Conservation (phyloP, 2,797 vertebrate genomes). For the Craterocephalus amniculus region DNA sequence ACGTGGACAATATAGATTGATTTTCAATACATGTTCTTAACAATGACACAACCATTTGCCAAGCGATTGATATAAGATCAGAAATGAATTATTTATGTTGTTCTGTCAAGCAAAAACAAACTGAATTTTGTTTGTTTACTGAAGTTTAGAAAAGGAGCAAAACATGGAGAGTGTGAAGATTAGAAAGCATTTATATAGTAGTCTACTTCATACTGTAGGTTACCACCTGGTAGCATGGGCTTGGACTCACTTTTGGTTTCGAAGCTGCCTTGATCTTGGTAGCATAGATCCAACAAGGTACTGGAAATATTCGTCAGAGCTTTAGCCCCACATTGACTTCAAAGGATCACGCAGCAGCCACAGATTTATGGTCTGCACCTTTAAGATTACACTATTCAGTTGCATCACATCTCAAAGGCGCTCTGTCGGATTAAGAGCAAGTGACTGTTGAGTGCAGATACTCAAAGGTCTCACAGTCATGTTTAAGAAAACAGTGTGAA, state of each 20-base stretch:
- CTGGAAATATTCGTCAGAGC: not conserved
- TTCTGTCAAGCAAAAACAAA: not conserved
- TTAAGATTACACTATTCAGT: not conserved
- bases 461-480: not conserved
- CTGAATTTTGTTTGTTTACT: not conserved
- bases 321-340: not conserved
- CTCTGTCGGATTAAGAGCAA: not conserved
- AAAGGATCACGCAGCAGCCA: not conserved
- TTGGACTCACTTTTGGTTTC: not conserved
- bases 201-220: not conserved
- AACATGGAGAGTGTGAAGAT: not conserved
- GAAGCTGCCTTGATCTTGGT: not conserved
- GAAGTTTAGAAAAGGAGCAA: not conserved
- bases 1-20: not conserved
- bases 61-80: not conserved
- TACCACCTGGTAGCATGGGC: not conserved
- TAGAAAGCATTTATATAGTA: not conserved
- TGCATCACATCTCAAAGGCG: not conserved
- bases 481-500: not conserved
- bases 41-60: not conserved
- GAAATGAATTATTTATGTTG: not conserved
- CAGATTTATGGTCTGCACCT: constrained; percentile 11
- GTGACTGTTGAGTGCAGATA: not conserved
- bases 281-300: not conserved
- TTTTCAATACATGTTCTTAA: not conserved